Conservation (phyloP, 2,113 vertebrate species). For the Zosterops japonicus region DNA sequence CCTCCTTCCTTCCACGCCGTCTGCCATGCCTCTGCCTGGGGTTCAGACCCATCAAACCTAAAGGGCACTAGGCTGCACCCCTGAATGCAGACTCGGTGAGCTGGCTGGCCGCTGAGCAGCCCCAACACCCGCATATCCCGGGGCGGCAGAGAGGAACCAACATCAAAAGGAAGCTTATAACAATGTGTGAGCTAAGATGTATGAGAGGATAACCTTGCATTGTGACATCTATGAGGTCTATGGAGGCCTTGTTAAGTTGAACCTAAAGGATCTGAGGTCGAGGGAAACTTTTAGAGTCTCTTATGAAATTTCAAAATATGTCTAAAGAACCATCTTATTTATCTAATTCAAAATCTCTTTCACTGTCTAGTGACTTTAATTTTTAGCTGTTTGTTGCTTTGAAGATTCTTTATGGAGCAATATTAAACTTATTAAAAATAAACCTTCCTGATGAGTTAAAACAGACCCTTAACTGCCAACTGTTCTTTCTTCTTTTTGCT, state of each 20-base stretch:
- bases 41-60: too few relatives aligned
- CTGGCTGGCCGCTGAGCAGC: too few relatives aligned
- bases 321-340: not conserved
- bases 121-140: too few relatives aligned
- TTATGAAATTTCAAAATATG: not conserved
- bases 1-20: too few relatives aligned
- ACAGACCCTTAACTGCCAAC: not conserved
- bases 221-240: not conserved
- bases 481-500: not conserved
- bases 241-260: not conserved
- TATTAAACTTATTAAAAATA: not conserved
- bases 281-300: not conserved
- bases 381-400: not conserved
- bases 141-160: not conserved
- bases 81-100: too few relatives aligned
- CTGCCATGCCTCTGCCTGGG: too few relatives aligned
- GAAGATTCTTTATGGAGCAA: not conserved
- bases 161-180: conserved; percentile 20
- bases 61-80: too few relatives aligned
- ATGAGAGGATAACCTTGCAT: not conserved
- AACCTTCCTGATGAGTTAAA: not conserved
- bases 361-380: not conserved
- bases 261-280: not conserved
- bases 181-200: not conserved
- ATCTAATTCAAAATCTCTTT: not conserved